Evolutionary conservation across 2,797 vertebrate genomes (phyloP).

Genomic region (Nyctibius grandis): DNA sequence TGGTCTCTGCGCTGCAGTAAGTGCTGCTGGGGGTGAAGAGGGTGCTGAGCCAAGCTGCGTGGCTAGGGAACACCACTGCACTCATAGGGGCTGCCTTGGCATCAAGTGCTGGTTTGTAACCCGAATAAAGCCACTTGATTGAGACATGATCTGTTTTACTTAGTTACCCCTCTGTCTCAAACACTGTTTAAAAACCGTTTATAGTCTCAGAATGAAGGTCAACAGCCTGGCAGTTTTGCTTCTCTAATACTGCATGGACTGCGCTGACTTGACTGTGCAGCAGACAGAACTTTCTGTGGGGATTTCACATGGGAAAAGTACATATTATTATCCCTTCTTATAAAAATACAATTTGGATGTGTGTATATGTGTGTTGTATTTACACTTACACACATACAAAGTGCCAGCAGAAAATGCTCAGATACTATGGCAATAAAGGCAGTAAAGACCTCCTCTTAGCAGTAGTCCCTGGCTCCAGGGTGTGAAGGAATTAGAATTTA

Average conservation of each 20-base stretch:
- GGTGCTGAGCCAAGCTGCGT: fast-evolving
- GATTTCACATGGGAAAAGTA: neutral
- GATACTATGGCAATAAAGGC: neutral
- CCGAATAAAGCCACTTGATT: neutral
- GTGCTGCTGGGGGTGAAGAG: neutral
- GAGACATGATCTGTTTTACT: neutral
- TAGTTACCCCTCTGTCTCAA: neutral
- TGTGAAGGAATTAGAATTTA: neutral
- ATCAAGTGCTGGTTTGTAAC: fast-evolving
- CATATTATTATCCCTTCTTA: neutral
- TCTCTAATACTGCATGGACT: neutral
- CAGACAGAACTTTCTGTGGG: neutral
- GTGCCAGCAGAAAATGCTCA: neutral
- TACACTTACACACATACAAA: neutral
- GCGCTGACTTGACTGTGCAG: neutral
- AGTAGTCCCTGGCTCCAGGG: neutral
- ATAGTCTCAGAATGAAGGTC: neutral
- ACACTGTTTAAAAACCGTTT: neutral
- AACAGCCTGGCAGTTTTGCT: neutral
- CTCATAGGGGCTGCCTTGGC: neutral
- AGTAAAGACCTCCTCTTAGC: neutral
- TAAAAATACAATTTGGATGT: neutral
- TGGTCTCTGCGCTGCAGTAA: neutral
- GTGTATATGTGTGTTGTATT: neutral
- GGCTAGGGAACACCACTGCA: fast-evolving